Percentiles rank a stretch among this genome's conserved stretches.
Evolutionary conservation across 1,140 invertebrate species (phyloP).

Genomic region (Parapsyche elsis): DNA sequence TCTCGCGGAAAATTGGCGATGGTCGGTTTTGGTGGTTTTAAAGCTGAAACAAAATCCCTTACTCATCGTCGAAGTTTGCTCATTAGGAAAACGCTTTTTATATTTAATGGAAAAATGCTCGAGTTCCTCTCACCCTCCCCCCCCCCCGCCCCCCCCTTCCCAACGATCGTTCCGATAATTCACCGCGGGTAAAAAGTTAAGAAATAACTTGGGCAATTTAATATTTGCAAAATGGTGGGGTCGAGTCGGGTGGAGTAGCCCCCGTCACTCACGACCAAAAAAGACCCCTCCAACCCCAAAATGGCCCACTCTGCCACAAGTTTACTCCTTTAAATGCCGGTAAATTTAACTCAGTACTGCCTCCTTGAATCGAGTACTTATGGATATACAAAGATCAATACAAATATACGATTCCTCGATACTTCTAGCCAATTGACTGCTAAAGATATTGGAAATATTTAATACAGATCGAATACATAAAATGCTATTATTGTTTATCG

Average conservation of each 20-base stretch:
- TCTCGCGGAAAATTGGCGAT: background rate
- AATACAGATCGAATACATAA: too few relatives aligned
- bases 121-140: too few relatives aligned
- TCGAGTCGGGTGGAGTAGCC: background rate
- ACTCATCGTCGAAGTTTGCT: conserved; percentile 47
- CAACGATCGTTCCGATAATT: conserved; percentile 41
- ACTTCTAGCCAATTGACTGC: too few relatives aligned
- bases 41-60: conserved; percentile 46
- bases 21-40: conserved; percentile 23
- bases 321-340: background rate
- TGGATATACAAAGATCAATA: too few relatives aligned
- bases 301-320: background rate
- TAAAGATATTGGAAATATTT: too few relatives aligned
- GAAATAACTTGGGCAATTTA: conserved; percentile 44
- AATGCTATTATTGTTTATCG: too few relatives aligned
- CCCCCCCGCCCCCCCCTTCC: background rate
- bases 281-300: background rate
- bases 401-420: too few relatives aligned
- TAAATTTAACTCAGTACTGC: background rate
- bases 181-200: conserved; percentile 36
- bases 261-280: background rate
- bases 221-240: conserved; percentile 31
- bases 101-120: conserved; percentile 44
- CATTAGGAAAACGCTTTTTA: conserved; percentile 47
- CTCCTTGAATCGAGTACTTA: too few relatives aligned